Evolutionary conservation across 2,888 invertebrate species (phyloP).

Genomic region (Phengaris arion): DNA sequence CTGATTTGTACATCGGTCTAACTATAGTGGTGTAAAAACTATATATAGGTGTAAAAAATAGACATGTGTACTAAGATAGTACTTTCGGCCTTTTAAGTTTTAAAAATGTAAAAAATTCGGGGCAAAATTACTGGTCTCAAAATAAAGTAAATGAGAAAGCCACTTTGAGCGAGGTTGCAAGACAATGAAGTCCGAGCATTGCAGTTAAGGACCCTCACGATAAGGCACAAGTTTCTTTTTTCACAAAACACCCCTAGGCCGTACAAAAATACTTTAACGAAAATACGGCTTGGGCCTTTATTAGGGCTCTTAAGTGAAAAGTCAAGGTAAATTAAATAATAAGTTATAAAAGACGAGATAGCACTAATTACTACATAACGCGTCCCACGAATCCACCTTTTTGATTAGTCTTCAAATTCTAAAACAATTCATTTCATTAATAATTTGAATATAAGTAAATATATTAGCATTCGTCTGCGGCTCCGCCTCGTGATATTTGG

Average conservation of each 20-base stretch:
- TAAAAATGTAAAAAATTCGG: not conserved
- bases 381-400: not conserved
- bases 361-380: slow-evolving; percentile 4
- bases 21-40: too few species aligned
- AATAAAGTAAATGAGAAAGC: slow-evolving; percentile 39
- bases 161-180: slow-evolving; percentile 42
- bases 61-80: not conserved
- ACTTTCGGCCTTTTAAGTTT: not conserved
- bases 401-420: not conserved
- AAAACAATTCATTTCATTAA: not conserved
- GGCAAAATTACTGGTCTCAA: slow-evolving; percentile 25
- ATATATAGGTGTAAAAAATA: too few species aligned
- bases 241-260: slow-evolving; percentile 34
- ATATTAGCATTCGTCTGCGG: too few species aligned
- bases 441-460: not conserved
- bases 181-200: slow-evolving; percentile 44
- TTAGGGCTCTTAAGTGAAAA: slow-evolving; percentile 25
- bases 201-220: slow-evolving; percentile 41
- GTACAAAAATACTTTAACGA: slow-evolving; percentile 28
- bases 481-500: too few species aligned
- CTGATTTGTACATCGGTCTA: too few species aligned
- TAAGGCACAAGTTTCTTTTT: slow-evolving; percentile 34
- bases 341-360: not conserved
- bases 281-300: slow-evolving; percentile 26
- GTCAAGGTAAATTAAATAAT: slow-evolving; percentile 21